These are phyloP conservation scores for Heterochromis multidens DNA, from an alignment of 2,113 vertebrate genomes.

Conservation along the genomic window DNA sequence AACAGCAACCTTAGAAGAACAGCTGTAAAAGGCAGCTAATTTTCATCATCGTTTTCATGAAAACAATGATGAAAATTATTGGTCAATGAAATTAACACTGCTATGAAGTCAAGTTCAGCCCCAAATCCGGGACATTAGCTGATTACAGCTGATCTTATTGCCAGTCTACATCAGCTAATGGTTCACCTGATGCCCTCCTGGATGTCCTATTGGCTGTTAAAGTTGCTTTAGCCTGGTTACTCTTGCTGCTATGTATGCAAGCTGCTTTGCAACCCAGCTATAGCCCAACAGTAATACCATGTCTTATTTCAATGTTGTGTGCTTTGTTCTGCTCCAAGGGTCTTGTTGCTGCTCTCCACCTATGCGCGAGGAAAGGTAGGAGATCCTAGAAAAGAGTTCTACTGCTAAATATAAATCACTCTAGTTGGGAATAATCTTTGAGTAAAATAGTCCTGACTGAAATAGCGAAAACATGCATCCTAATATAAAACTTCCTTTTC, in stretches of 20 bases:
- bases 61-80: too few relatives aligned
- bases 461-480: neutral
- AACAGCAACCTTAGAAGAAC: neutral
- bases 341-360: neutral
- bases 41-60: neutral
- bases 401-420: neutral
- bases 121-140: neutral
- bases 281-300: neutral
- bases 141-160: too few relatives aligned
- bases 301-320: neutral
- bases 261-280: neutral
- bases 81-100: too few relatives aligned
- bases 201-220: neutral
- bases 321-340: neutral
- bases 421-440: neutral
- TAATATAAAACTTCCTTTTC: neutral
- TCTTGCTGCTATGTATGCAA: neutral
- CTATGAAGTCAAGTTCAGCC: too few relatives aligned
- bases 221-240: neutral
- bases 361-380: neutral
- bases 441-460: neutral
- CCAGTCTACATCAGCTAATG: too few relatives aligned
- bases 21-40: neutral
- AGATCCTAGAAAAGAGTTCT: neutral
- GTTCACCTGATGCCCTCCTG: neutral